Evolutionary conservation across 2,888 invertebrate species (phyloP).

Genomic region (Aporophyla lueneburgensis): DNA sequence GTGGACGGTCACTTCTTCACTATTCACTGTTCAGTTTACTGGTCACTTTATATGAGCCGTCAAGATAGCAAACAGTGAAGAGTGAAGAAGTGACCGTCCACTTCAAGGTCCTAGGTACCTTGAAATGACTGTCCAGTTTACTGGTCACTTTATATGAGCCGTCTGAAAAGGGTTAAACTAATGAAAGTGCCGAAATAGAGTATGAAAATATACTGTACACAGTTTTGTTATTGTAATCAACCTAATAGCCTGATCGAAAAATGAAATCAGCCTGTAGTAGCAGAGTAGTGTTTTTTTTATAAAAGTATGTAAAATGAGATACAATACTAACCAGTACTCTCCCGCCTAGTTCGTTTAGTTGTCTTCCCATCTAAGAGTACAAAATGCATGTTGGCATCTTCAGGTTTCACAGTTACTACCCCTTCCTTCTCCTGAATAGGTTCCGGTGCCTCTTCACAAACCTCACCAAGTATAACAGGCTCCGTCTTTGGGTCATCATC

Average conservation of each 20-base stretch:
- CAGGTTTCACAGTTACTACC: conserved; percentile 54
- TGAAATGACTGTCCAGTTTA: no score
- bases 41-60: no score
- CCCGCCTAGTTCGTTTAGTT: conserved; percentile 57
- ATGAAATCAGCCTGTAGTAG: background rate
- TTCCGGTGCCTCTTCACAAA: conserved; percentile 75
- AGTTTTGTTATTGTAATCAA: no score
- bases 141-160: no score
- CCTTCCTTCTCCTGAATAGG: conserved; percentile 46
- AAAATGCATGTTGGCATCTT: conserved; percentile 75
- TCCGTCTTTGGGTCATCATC: conserved; percentile 76
- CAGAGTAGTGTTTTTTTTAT: background rate
- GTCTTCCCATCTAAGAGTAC: conserved; percentile 74
- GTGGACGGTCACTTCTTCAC: no score
- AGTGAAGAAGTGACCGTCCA: no score
- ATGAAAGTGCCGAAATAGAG: no score
- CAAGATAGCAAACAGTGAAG: no score
- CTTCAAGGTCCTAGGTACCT: no score
- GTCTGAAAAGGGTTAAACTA: no score
- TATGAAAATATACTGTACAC: no score
- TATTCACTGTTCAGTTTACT: no score
- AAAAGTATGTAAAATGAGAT: background rate
- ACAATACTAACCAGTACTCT: conserved; percentile 53
- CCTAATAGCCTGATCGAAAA: background rate
- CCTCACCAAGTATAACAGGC: conserved; percentile 79